phyloP scores from a whole-genome alignment of 2,888 invertebrate species.

The Metalampra italica region DNA sequence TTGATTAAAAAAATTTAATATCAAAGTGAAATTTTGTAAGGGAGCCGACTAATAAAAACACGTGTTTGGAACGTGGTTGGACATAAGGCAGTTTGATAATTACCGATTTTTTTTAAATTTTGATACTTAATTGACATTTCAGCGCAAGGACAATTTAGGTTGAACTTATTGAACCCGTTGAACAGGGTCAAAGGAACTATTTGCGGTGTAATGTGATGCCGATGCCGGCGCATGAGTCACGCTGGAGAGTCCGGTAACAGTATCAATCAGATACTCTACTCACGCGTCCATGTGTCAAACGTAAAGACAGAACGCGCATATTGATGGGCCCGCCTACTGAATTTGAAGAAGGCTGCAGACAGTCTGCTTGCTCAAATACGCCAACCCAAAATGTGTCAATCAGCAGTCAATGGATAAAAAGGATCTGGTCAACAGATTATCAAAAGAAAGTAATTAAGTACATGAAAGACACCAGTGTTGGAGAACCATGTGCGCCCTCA shows the following conservation, averaged over 20 bases:
- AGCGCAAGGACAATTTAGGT: slow-evolving; percentile 61
- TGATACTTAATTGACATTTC: too few species aligned
- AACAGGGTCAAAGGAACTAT: slow-evolving; percentile 72
- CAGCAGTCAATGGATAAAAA: slow-evolving; percentile 13
- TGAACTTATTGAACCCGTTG: slow-evolving; percentile 58
- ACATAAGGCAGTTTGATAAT: too few species aligned
- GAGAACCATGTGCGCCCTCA: not conserved
- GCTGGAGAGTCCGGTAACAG: slow-evolving; percentile 56
- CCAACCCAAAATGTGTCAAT: slow-evolving; percentile 39
- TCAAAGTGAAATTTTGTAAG: too few species aligned
- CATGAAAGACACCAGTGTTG: not conserved
- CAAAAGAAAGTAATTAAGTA: not conserved
- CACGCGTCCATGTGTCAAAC: slow-evolving; percentile 56
- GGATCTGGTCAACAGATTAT: not conserved
- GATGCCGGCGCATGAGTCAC: slow-evolving; percentile 57
- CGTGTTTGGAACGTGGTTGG: too few species aligned
- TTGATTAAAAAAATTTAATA: too few species aligned
- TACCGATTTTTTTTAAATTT: too few species aligned
- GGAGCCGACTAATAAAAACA: too few species aligned
- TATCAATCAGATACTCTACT: slow-evolving; percentile 56
- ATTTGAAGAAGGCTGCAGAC: slow-evolving; percentile 19
- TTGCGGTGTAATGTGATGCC: slow-evolving; percentile 54
- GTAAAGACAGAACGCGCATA: slow-evolving; percentile 49
- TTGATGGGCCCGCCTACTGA: slow-evolving; percentile 52
- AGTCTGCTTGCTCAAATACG: slow-evolving; percentile 46